Evolutionary conservation across 2,888 invertebrate species (phyloP), one percentile per base, ranked within the genome.

Genomic region (Phasia obesa): DNA sequence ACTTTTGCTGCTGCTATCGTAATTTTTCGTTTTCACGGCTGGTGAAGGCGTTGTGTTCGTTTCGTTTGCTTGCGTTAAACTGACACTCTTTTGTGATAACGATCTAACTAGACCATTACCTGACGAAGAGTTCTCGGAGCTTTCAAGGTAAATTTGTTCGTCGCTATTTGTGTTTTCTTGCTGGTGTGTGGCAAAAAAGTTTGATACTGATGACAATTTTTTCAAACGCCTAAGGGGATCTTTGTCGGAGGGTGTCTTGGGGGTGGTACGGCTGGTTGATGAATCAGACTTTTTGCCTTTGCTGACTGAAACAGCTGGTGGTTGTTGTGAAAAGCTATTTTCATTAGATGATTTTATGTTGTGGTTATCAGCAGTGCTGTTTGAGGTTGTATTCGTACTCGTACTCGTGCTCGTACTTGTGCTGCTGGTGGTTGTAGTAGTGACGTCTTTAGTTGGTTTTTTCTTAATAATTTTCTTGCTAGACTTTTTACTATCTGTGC

Each of bases 151-250:
- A 67, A 91, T 89, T 78, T 92, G 92, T 53, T 92, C 89, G 77
- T 93, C 89, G 81, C 93, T 90, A 86, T 93, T 91, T 88, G 86
- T 86, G n/a, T 42, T 44, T 87, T 90, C 90, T 84, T 88, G 87
- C 87, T 93, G 93, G 88, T 93, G 93, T 79, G 92, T 92, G 90
- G 94, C 95, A 88, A 96, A 96, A 84, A 95, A 92, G 91, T 94
- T 95, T 21, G 95, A 95, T 6, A 96, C 95, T 0, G 95, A 95
- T 60, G 95, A 95, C 86, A 96, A 90, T 55, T 95, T 95, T 87
- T 95, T 91, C 91, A 95, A 94, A 65, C 96, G 92, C 13, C 55
- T 59, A 0, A 79, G 59, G 49, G 83, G 78, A 71, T 71, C 83
- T 83, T 67, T 83, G 13, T 79, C 79, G n/a, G 73, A 60, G 42